Evolutionary conservation across 2,888 invertebrate species (phyloP), one percentile per base, ranked within the genome.

Genomic region (Philopedon plagiatum): DNA sequence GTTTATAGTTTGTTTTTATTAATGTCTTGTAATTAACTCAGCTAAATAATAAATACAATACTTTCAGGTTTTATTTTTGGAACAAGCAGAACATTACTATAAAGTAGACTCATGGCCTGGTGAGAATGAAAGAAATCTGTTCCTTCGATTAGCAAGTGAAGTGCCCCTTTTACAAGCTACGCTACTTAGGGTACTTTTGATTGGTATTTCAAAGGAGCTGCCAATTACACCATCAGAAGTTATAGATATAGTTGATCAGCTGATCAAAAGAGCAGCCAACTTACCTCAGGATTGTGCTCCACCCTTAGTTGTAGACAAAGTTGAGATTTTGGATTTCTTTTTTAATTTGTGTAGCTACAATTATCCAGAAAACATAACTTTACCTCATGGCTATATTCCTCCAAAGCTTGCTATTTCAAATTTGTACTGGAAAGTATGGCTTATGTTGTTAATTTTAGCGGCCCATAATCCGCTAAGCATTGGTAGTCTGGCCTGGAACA

Each of bases 371-470:
- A 96, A 96, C 81, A 96, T 97, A 79, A 91, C 91, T 3, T 87
- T 98, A 70, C 98, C 98, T 0, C 84, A 90, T 11, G 95, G 94
- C 87, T 95, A 87, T 83, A 88, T 87, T 37, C 93, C 97, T 0
- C 98, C 98, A 0, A 91, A 92, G 77, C 87, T 98, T 80, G 97
- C 96, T 1, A 96, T 98, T 80, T 92, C 95, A n/a, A 92, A 92
- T 71, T 87, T 94, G 66, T 98, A 97, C 86, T 98, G 98, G 98
- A 97, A 97, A 86, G 93, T 94, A 18, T 98, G 98, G 97, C 87
- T 91, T 39, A 91, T 96, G 81, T 87, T 98, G 77, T 86, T 96
- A 44, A 93, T 97, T 86, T 87, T 98, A 76, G 93, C 95, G 13
- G 96, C 98, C 0, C 97, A 97, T 86, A 98, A 98, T 89, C 97